Base-by-base conservation (phyloP, 1,140 invertebrate species). In the Dufourea novaeangliae region DNA sequence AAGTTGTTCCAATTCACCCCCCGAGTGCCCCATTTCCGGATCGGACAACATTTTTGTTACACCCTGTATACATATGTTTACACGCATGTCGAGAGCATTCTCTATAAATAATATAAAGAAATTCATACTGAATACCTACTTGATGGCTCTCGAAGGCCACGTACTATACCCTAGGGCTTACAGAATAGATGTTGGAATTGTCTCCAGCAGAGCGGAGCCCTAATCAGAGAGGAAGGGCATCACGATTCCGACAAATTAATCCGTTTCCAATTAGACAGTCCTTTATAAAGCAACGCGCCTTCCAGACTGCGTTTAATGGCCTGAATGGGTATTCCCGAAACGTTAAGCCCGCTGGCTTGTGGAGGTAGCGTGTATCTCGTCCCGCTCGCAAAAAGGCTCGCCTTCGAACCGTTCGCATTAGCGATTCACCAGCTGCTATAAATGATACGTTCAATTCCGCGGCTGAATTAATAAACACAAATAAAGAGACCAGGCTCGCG, bases 401-500 rank as follows among this genome's bases (percentile, higher is more conserved):
- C 73, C 56, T 78, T 82, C 75, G 76, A 54, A 82, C 64, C 78
- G 86, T 83, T 79, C 74, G 87, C 88, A 86, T 87, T 79, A 85
- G 78, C 80, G 83, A 89, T 90, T 90, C 83, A 91, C 27, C 41
- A 46, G 70, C 72, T 59, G 70, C 76, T 70, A 78, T 88, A 88
- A 90, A 90, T 89, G 89, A 91, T 90, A 85, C 88, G 90, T 91
- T 90, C 88, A 90, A 88, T 91, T 82, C 80, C 66, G 71, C 64
- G 81, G 76, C 59, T 88, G 83, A 88, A 88, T 90, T 90, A 90
- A 90, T 89, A 89, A 89, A 88, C 82, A 81, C 70, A 83, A 89
- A 91, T 88, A 89, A 91, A 88, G 85, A 66, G 71, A 39, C 29
- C 7, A 57, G 27, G 46, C 57, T 46, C 59, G 71, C 77, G 62